Evolutionary conservation across 2,888 invertebrate species (phyloP), one percentile per base, ranked within the genome.

Genomic region (Eilema depressum): DNA sequence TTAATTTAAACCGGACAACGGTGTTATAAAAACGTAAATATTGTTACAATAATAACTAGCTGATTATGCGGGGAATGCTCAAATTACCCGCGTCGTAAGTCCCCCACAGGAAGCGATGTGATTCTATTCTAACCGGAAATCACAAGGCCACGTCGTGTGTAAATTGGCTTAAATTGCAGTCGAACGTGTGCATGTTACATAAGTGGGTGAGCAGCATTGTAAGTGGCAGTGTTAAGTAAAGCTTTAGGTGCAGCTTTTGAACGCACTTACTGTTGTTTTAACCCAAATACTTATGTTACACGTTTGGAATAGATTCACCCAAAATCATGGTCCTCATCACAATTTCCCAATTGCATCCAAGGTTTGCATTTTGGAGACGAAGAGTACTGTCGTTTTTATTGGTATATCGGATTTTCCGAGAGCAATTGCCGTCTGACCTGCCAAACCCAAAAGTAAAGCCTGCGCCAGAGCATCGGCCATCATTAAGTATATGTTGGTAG

Each of bases 101-200:
- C 60, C 33, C 28, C 64, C 64, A 67, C 67, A 70, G 67, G 70
- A 70, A 74, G 70, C 63, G 62, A 64, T 70, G 47, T 74, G 70
- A 63, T 66, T 68, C 70, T 66, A 68, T 68, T 63, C 69, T 62
- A 63, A 66, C 69, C 69, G 72, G 72, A 66, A 59, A 66, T 66
- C 63, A 60, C 72, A 73, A 73, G 72, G 72, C 72, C 72, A 53
- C 59, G 66, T 66, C 66, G 72, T 69, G 66, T 69, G 63, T 73
- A 73, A 73, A 73, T 73, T 66, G 72, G 41, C 66, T 69, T 69
- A 73, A 73, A 73, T 73, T 37, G 63, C 68, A 62, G 53, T 23
- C 64, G 60, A 60, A 63, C 30, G 68, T 69, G 61, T 66, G 71
- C 71, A 65, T 62, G 28, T 30, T 41, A 26, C 37, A 28, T 68